Base-by-base conservation (phyloP, 2,888 invertebrate genomes). In the Machimus rusticus region DNA sequence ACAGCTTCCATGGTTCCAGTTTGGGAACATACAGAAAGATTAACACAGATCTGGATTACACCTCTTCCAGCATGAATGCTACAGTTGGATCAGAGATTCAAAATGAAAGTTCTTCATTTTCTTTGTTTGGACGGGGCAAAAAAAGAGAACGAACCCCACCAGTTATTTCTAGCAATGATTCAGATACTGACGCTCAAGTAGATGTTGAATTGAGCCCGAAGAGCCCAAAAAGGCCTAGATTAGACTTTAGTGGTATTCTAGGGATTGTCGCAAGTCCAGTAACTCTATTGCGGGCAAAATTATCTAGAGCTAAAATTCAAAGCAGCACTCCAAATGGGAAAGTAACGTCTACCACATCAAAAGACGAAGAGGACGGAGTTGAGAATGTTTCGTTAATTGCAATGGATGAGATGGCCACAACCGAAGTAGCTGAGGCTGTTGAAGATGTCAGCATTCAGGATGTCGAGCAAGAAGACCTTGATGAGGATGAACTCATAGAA, bases 81-180 rank as follows among this genome's bases (percentile, higher is more conserved):
- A 92, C 92, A 4, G 92, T 92, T 16, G 92, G 92, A 2, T 92
- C 92, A 0, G 92, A 93, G 88, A 90, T 91, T 39, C 86, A 86
- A 1, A 91, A 90, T 57, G 91, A 91, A 2, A 92, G 92, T 5
- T 91, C 91, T 5, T 91, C 91, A 16, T 91, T 92, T 79, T 92
- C 91, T 0, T 91, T 92, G 88, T 91, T 92, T 87, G 91, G 91
- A 0, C 91, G 91, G 19, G 91, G 92, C 5, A 92, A 91, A 28
- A 92, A 93, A 82, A 91, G 93, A 12, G 92, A 92, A 46, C 91
- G 91, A 46, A 91, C 91, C 9, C 90, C 92, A 0, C 90, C 91
- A 3, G 46, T 31, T 34, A 2, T 9, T 51, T 89, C 86, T 88
- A 66, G 9, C n/a, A 51, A 89, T 89, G 55, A 66, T 66, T 19